A percentile compares a stretch with the other conserved stretches of the same genome.
Conservation (phyloP, 2,888 invertebrate genomes). For the Ochlodes sylvanus region DNA sequence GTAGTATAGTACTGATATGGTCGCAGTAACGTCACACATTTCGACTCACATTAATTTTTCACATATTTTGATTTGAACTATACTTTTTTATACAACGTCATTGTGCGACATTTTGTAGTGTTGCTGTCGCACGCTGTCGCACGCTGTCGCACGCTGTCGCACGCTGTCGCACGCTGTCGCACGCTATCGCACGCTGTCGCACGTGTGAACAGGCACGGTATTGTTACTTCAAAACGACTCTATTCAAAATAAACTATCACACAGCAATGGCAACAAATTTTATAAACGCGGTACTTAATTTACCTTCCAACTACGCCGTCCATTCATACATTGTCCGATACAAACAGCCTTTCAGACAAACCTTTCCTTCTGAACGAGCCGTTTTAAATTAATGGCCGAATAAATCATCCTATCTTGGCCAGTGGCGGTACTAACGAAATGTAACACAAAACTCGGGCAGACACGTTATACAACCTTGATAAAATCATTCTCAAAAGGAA, state of each 20-base stretch:
- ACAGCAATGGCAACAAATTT: neutral
- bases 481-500: neutral
- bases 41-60: too few species aligned
- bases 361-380: slow-evolving; percentile 51
- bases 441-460: slow-evolving; percentile 11
- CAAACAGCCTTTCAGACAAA: slow-evolving; percentile 49
- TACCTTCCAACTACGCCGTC: slow-evolving; percentile 12
- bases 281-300: slow-evolving; percentile 9
- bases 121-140: too few species aligned
- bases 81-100: too few species aligned
- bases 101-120: too few species aligned
- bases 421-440: slow-evolving; percentile 7
- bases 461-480: neutral
- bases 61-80: too few species aligned
- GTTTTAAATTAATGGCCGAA: slow-evolving; percentile 53
- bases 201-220: too few species aligned
- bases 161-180: too few species aligned
- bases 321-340: slow-evolving; percentile 40
- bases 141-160: too few species aligned
- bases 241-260: neutral
- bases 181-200: too few species aligned
- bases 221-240: too few species aligned
- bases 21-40: too few species aligned
- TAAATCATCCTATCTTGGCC: slow-evolving; percentile 51
- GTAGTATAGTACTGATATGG: too few species aligned